Evolutionary conservation across 30 jellyfish, hydroid and myxozoan genomes (phyloP).

Genomic region (Turritopsis rubra): DNA sequence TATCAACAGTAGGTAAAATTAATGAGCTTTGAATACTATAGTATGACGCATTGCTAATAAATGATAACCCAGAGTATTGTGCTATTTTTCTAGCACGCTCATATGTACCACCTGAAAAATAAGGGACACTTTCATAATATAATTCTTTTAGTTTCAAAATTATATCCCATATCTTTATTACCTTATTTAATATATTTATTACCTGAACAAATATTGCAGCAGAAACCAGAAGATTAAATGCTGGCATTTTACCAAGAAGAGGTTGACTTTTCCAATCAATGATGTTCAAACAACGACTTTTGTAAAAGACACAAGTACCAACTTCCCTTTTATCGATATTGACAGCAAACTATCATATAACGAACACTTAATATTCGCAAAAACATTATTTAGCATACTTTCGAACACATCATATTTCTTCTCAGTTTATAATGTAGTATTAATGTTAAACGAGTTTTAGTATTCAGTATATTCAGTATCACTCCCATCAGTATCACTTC

Average conservation of each 20-base stretch:
- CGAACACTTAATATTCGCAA: background rate
- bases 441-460: background rate
- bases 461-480: background rate
- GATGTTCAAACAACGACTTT: background rate
- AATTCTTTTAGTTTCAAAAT: no score
- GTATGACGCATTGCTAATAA: no score
- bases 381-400: slow-evolving; percentile 1
- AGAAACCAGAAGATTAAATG: background rate
- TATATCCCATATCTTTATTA: no score
- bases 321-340: slow-evolving; percentile 9
- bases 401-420: slow-evolving; percentile 8
- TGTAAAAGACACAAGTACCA: background rate
- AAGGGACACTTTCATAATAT: no score
- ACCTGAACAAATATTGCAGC: background rate
- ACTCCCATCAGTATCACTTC: background rate
- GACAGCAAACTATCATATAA: background rate
- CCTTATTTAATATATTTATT: no score
- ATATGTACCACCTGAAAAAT: no score
- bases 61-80: no score
- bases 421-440: background rate
- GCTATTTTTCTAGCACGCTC: no score
- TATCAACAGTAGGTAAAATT: no score
- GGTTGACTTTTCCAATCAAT: background rate
- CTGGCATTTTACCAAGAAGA: background rate
- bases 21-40: no score